Base-by-base conservation (phyloP, 2,113 vertebrate genomes). In the Xerus inauris region DNA sequence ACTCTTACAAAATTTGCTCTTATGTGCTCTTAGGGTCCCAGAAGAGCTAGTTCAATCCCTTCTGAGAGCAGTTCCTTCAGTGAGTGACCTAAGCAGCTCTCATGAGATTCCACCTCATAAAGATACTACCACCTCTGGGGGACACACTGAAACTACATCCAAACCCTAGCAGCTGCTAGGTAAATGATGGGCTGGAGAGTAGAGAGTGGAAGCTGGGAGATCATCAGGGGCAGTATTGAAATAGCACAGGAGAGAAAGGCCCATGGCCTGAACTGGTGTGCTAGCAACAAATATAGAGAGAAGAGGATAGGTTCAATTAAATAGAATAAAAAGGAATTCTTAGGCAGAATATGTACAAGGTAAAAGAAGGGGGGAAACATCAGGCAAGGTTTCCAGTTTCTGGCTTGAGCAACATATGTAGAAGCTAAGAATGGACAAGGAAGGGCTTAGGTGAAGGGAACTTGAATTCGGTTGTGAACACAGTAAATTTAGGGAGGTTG, bases 401-500 rank as follows among this genome's bases (percentile, higher is more conserved):
- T 82, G 32, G 7, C 32, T 40, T 65, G n/a, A 73, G 19, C n/a
- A 79, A 75, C 57, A 20, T 4, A 73, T 47, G 14, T 57, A 77
- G 26, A 13, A 26, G 42, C 64, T 79, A 81, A 77, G 24, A 80
- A 4, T 16, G 45, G 30, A 87, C 54, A 51, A 79, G 77, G 28
- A 89, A 64, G 75, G 59, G 5, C 42, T 92, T 62, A 87, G 16
- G 32, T 17, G 26, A 84, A 87, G 40, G 40, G 28, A 96, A 47
- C 32, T 59, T 26, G 85, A 94, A 32, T 85, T 96, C 35, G 45
- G 76, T 94, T 95, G 45, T 73, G 65, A 88, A 80, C 69, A 65
- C 2, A 92, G 49, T 82, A 79, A 92, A 91, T 87, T 86, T 84
- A 87, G 92, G 51, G 19, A 73, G 24, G 49, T 42, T 69, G 26